Percentiles rank a stretch among this genome's conserved stretches.
phyloP scores from a whole-genome alignment of 2,113 vertebrate genomes.

The Elanoides forficatus region DNA sequence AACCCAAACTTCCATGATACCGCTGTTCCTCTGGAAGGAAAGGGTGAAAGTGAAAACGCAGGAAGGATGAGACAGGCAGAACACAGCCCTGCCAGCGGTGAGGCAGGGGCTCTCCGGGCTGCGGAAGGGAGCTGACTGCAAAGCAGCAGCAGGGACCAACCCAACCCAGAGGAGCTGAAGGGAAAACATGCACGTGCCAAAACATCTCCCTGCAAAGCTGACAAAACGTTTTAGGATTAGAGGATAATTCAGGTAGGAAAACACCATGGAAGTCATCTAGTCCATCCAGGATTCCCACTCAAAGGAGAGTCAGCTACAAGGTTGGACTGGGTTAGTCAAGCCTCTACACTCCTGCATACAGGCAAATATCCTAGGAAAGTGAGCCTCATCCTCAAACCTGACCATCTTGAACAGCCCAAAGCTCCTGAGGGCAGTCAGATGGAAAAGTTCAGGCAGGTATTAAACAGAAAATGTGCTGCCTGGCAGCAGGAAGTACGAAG shows the following conservation, averaged over 20 bases:
- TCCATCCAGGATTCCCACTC: neutral
- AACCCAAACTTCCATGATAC: neutral
- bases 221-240: neutral
- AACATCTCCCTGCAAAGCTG: neutral
- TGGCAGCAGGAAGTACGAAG: neutral
- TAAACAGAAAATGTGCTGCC: neutral
- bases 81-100: neutral
- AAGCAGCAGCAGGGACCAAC: neutral
- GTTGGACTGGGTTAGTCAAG: neutral
- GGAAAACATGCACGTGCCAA: neutral
- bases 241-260: neutral
- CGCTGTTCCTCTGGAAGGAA: neutral
- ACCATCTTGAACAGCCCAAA: neutral
- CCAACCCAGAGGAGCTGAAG: neutral
- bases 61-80: accelerated
- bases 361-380: neutral
- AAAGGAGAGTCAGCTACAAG: neutral
- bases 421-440: neutral
- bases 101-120: neutral
- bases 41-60: neutral
- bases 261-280: neutral
- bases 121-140: neutral
- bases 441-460: neutral
- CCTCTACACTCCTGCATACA: neutral
- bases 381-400: neutral